Percentiles rank a stretch among this genome's conserved stretches.
Evolutionary conservation across 1,140 invertebrate genomes (phyloP).

Genomic region (Acromyrmex heyeri): DNA sequence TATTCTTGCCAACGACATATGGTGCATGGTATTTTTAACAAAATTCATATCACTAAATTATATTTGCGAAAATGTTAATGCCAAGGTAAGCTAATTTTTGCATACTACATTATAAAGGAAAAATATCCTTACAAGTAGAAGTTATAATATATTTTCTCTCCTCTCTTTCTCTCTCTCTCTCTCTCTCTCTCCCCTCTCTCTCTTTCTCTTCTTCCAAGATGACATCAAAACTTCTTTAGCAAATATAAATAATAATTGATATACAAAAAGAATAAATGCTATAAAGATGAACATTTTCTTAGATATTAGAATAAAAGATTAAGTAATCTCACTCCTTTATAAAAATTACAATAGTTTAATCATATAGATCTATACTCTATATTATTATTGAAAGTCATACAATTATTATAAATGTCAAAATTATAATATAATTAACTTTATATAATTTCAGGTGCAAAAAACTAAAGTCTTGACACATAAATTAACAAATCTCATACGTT

Average conservation of each 20-base stretch:
- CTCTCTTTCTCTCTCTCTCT: too few relatives aligned
- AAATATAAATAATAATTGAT: neutral
- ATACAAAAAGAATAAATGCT: neutral
- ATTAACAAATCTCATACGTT: constrained; percentile 18
- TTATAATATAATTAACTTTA: constrained; percentile 7
- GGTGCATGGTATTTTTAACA: neutral
- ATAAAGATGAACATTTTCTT: neutral
- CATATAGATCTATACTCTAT: neutral
- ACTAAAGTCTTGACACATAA: constrained; percentile 19
- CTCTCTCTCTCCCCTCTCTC: too few relatives aligned
- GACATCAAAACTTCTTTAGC: neutral
- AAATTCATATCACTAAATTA: constrained; percentile 22
- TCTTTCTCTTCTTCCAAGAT: neutral
- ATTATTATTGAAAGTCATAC: neutral
- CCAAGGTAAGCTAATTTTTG: constrained; percentile 17
- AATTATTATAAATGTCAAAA: constrained; percentile 1
- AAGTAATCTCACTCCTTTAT: neutral
- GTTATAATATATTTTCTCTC: neutral
- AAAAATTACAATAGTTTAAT: neutral
- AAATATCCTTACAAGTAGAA: neutral
- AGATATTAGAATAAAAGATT: neutral
- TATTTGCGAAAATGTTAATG: constrained; percentile 25
- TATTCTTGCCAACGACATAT: neutral
- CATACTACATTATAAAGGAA: neutral
- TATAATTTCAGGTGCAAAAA: neutral